Conservation (phyloP, 92 coral and sea anemone species). For the Pocillopora meandrina region DNA sequence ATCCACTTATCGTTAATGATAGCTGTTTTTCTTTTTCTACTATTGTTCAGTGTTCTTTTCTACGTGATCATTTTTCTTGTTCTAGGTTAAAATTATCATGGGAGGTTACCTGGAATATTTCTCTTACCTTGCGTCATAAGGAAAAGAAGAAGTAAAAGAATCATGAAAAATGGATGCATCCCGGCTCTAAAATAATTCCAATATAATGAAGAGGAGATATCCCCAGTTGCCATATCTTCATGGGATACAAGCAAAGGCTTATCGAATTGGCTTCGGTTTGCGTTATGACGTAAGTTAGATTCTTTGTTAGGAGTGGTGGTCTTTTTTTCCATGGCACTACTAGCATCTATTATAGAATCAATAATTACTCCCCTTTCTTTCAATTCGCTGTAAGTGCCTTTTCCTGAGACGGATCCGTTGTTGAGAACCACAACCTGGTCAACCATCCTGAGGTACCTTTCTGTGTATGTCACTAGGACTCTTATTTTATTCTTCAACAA, state of each 20-base stretch:
- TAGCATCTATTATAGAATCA: not conserved
- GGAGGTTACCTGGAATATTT: not conserved
- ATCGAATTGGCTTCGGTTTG: not conserved
- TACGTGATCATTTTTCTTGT: no score
- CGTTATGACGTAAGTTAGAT: no score
- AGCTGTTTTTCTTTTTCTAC: no score
- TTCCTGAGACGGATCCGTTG: slow-evolving; percentile 1
- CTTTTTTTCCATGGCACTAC: not conserved
- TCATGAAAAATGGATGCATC: slow-evolving; percentile 1
- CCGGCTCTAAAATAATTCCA: slow-evolving; percentile 52
- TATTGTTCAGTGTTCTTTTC: no score
- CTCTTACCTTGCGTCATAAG: slow-evolving; percentile 42
- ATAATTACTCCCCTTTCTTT: not conserved
- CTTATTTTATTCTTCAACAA: slow-evolving; percentile 2
- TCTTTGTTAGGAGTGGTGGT: not conserved
- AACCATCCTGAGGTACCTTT: not conserved
- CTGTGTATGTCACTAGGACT: slow-evolving; percentile 2
- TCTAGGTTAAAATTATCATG: no score
- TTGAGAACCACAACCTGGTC: slow-evolving; percentile 25
- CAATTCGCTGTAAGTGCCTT: not conserved
- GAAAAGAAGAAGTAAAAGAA: slow-evolving; percentile 15
- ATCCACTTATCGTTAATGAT: no score
- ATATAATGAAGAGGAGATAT: slow-evolving; percentile 30
- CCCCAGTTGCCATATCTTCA: slow-evolving; percentile 47
- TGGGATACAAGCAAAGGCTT: slow-evolving; percentile 17